A percentile compares a stretch with the other conserved stretches of the same genome.
These are phyloP conservation scores for Sesia bembeciformis DNA, from an alignment of 2,888 invertebrate genomes.

Conservation along the genomic window DNA sequence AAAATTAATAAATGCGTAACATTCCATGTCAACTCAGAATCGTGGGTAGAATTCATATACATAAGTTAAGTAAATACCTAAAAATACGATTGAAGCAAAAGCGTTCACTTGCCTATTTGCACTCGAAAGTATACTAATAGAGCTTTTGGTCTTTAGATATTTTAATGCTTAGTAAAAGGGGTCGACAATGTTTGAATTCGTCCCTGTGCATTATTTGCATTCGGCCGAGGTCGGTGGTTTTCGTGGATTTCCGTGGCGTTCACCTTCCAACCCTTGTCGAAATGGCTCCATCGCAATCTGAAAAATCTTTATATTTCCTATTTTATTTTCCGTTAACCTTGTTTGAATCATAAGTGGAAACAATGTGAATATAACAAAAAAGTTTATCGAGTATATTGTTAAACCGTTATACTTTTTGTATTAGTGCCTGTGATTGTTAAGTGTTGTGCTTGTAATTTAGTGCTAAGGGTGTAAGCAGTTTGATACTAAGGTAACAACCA, in stretches of 20 bases:
- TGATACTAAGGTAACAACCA: neutral
- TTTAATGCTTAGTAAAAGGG: no score
- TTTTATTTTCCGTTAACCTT: constrained; percentile 16
- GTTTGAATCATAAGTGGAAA: constrained; percentile 25
- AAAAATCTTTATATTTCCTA: constrained; percentile 57
- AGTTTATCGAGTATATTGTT: constrained; percentile 21
- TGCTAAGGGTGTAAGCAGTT: neutral
- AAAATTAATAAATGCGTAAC: no score
- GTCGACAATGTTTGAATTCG: constrained; percentile 19
- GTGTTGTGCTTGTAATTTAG: constrained; percentile 34
- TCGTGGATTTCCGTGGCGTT: constrained; percentile 59
- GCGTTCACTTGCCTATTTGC: no score
- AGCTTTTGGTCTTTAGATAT: no score
- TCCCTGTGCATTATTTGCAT: constrained; percentile 52
- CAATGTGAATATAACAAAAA: constrained; percentile 24
- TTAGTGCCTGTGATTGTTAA: constrained; percentile 46
- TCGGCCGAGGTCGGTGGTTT: constrained; percentile 46
- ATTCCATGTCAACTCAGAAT: no score
- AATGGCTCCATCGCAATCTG: constrained; percentile 49
- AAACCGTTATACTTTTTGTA: constrained; percentile 29
- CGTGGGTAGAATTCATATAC: no score
- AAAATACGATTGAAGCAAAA: no score
- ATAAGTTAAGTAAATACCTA: no score
- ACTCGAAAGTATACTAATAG: no score
- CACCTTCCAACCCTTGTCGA: constrained; percentile 57